Evolutionary conservation across 2,113 vertebrate genomes (phyloP), one percentile per base, ranked within the genome.

Genomic region (Pluvianellus socialis): DNA sequence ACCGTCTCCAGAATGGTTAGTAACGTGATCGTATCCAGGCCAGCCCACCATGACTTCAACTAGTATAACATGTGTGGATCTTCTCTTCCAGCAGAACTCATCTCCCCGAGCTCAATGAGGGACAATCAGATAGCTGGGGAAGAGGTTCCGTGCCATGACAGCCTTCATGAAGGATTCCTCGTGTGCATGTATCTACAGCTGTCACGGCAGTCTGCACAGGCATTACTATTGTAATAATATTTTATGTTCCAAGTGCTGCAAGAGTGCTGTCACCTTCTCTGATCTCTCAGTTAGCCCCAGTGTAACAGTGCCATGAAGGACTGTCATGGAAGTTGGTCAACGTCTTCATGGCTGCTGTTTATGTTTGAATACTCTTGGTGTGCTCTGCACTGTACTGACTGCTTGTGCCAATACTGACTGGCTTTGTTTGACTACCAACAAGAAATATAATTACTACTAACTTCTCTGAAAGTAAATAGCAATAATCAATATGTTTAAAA

Each of bases 371-470:
- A 28, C 6, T 62, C 38, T 14, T 20, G 38, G 35, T 40, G 52
- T 61, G 71, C 67, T 81, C n/a, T 59, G 59, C 59, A 33, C 33
- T 67, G n/a, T 20, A 55, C 10, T 32, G 63, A 10, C 53, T 86
- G 52, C 58, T 80, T 44, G 66, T 70, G 44, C 40, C 58, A 66
- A 58, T 24, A 92, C 23, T 55, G 45, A 30, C 24, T 22, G 22
- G 16, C 55, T 76, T 89, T 1, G 1, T 63, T 70, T 0, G 1
- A 58, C 26, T 68, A 49, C 23, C 47, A 82, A 49, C 0, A 1
- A 50, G 66, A 89, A 70, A 74, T 24, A 16, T 14, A 75, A 56
- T 44, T 55, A 65, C 18, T 52, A 38, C 35, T 21, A 67, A 56
- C 33, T 72, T 49, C 9, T 62, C 58, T 76, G 77, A 71, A 70